Base-by-base conservation (phyloP, 2,888 invertebrate species). In the Cephus rjabovi region DNA sequence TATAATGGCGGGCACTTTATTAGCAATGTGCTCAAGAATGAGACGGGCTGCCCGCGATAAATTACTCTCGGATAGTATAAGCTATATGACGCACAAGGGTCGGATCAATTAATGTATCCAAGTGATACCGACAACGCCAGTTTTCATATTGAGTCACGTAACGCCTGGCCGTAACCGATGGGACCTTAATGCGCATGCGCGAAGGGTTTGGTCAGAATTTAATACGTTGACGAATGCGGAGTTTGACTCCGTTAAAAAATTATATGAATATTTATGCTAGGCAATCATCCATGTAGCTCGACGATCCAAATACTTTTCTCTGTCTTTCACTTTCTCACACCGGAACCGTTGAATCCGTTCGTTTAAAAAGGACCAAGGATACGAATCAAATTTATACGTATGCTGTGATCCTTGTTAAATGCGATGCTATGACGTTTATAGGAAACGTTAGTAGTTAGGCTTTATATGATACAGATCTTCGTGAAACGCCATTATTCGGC, bases 11-110 rank as follows among this genome's bases (percentile, higher is more conserved):
- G 95, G 95, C 12, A 95, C 95, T 0, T 93, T 97, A 34, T 92
- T 96, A 83, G 95, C 95, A 0, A 95, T 96, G 79, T 97, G 97
- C 87, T 94, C 96, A 23, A 94, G 96, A 81, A 94, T 97, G 91
- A 93, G 95, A 81, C 93, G 95, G 82, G 91, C 90, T 31, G 90
- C 91, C 11, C 86, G 91, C 37, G 91, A 91, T 76, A 91, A 91
- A 79, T 83, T 91, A 23, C 83, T 91, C 34, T 90, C 90, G 34
- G 91, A 91, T 83, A 91, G 91, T 84, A 90, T 91, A 86, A 91
- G 90, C 82, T 91, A 91, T 84, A 91, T 91, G 91, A 90, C 91
- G 40, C 91, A 91, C 83, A 91, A 91, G 80, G 91, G 91, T 76
- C 86, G 91, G 80, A 91, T 91, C 82, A 91, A 91, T 80, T 91